Evolutionary conservation across 2,797 vertebrate species (phyloP).

Genomic region (Clarias fuscus): DNA sequence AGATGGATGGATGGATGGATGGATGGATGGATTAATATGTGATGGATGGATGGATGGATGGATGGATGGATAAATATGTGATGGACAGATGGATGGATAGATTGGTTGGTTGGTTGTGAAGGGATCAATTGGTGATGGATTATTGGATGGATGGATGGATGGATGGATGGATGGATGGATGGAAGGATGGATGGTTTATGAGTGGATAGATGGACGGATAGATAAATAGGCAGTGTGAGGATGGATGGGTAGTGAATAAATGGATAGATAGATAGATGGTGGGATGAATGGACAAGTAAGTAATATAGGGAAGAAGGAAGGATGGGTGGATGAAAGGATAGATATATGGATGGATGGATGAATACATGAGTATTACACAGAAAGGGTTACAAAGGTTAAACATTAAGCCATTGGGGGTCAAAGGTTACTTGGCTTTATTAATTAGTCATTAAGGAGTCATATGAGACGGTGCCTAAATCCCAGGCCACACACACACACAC

Average conservation of each 20-base stretch:
- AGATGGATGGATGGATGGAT: too few species aligned
- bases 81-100: too few species aligned
- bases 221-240: background rate
- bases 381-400: constrained; percentile 54
- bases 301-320: too few species aligned
- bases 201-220: background rate
- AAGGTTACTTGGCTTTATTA: constrained; percentile 65
- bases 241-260: background rate
- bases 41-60: too few species aligned
- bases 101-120: too few species aligned
- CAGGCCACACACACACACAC: constrained; percentile 13
- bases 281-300: background rate
- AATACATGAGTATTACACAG: too few species aligned
- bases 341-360: too few species aligned
- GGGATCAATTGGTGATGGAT: too few species aligned
- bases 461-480: constrained; percentile 55
- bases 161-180: background rate
- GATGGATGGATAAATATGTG: too few species aligned
- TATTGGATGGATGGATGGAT: background rate
- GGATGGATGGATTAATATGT: too few species aligned
- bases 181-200: background rate
- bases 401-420: constrained; percentile 64
- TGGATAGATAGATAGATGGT: background rate
- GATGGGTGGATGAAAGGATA: background rate
- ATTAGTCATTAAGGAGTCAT: constrained; percentile 64